Base-by-base conservation (phyloP, 2,797 vertebrate genomes). In the Schizopygopsis pylzovi region DNA sequence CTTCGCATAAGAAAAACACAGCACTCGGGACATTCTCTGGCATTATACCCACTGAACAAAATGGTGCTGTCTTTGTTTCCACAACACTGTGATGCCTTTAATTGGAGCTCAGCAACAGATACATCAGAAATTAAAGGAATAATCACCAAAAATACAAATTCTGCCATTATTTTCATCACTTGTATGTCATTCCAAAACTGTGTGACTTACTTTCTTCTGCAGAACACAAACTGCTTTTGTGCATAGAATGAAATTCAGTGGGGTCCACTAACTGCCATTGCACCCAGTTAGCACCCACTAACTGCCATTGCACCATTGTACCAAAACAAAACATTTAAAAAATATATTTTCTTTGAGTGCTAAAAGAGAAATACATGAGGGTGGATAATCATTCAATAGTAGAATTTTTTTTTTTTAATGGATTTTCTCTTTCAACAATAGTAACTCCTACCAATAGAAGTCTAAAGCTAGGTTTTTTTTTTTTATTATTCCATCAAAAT, bases 61-160 rank as follows among this genome's bases (percentile, higher is more conserved):
- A 70, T 70, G 75, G 47, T 43, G 47, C 63, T 37, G 12, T 77
- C 45, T 77, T 45, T 70, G 39, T 79, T 84, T 79, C 63, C 61
- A 84, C 83, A 68, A 84, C 75, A 79, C 47, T 81, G 71, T 76
- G 68, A 68, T 67, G 56, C 52, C 39, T 67, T 59, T 85, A 81
- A 73, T 72, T 85, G 20, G 25, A 49, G 56, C 20, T 47, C 33
- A 33, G 6, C 49, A 52, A 73, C 68, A 86, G 79, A 79, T 79
- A 61, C 15, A 82, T 82, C 39, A 61, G 18, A 71, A 71, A 80
- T 80, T 9, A 79, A 79, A 79, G 13, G 54, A 39, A 61, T 25
- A 16, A 13, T 59, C 56, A 13, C 76, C 54, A 10, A 43, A 61
- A 78, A 59, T 5, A 41, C 6, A 37, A 41, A 78, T 9, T 43